A percentile compares a stretch with the other conserved stretches of the same genome.
Evolutionary conservation across 2,888 invertebrate genomes (phyloP).

Genomic region (Thalpophila matura): DNA sequence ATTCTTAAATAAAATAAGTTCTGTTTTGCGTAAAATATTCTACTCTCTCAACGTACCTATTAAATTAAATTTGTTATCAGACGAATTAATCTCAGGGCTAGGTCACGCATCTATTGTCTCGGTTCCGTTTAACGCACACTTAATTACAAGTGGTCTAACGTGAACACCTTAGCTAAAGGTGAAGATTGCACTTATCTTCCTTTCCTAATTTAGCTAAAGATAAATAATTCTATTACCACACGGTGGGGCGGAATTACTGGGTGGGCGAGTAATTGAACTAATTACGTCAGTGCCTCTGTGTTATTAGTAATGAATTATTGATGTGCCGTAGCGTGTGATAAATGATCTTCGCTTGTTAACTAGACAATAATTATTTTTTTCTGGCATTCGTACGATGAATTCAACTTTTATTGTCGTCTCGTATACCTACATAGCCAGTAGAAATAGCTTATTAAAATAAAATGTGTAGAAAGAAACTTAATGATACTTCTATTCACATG

Average conservation of each 20-base stretch:
- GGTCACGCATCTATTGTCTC: constrained; percentile 80
- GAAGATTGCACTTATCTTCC: constrained; percentile 75
- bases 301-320: constrained; percentile 89
- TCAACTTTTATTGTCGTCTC: constrained; percentile 49
- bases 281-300: constrained; percentile 86
- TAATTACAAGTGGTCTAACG: constrained; percentile 79
- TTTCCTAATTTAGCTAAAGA: constrained; percentile 77
- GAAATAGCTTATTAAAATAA: constrained; percentile 17
- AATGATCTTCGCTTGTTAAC: constrained; percentile 79
- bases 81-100: constrained; percentile 66
- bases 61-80: constrained; percentile 67
- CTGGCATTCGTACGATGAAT: constrained; percentile 56
- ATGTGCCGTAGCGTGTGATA: constrained; percentile 81
- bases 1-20: constrained; percentile 48
- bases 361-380: constrained; percentile 72
- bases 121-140: constrained; percentile 77
- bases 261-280: constrained; percentile 88
- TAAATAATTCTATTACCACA: constrained; percentile 85
- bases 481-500: neutral
- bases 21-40: constrained; percentile 49
- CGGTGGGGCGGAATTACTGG: constrained; percentile 78
- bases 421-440: constrained; percentile 3
- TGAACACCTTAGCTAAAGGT: constrained; percentile 76
- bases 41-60: constrained; percentile 58
- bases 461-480: too few relatives aligned